These are phyloP conservation scores for Eleginops maclovinus DNA, from an alignment of 2,113 vertebrate species.

Conservation along the genomic window DNA sequence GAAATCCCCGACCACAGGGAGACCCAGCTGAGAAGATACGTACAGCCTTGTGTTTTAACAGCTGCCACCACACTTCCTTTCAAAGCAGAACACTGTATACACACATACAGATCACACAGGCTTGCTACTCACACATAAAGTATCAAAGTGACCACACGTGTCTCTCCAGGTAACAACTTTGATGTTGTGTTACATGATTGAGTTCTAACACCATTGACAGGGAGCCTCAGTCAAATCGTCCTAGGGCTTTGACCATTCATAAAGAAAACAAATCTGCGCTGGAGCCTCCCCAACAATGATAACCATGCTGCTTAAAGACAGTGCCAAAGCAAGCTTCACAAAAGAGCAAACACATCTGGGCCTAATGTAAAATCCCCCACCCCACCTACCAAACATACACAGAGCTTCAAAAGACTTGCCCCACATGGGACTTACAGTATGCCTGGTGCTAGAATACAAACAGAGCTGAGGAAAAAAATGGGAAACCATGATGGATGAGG, in stretches of 20 bases:
- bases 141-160: conserved; percentile 53
- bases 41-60: conserved; percentile 74
- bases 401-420: conserved; percentile 23
- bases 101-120: conserved; percentile 47
- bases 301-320: conserved; percentile 28
- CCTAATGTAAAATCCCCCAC: conserved; percentile 33
- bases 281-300: conserved; percentile 18
- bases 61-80: conserved; percentile 62
- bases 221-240: conserved; percentile 11
- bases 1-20: conserved; percentile 52
- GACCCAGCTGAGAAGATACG: conserved; percentile 60
- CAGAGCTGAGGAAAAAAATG: conserved; percentile 12
- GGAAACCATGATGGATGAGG: neutral
- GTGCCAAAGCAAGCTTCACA: conserved; percentile 17
- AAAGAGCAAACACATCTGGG: conserved; percentile 61
- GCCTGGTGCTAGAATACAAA: conserved; percentile 17
- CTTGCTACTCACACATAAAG: conserved; percentile 35
- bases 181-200: conserved; percentile 31
- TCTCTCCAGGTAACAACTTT: conserved; percentile 41
- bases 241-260: conserved; percentile 32
- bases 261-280: conserved; percentile 12
- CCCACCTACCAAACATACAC: conserved; percentile 26
- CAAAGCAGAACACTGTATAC: conserved; percentile 40
- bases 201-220: conserved; percentile 19
- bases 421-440: conserved; percentile 17